phyloP scores from a whole-genome alignment of 1,140 invertebrate genomes.

The Pinna nobilis region DNA sequence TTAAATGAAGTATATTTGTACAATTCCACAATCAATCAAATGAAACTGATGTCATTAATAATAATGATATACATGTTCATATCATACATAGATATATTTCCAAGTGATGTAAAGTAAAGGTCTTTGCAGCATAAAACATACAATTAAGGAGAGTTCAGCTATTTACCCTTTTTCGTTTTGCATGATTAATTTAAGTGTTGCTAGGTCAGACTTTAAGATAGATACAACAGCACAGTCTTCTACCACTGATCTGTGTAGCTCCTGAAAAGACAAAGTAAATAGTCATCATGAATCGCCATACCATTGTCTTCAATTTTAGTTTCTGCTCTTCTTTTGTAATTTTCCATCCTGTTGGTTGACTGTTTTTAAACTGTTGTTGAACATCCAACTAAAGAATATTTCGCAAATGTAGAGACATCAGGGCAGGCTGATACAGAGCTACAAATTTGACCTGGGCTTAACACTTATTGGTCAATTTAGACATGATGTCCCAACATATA shows the following conservation, averaged over 20 bases:
- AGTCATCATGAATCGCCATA: not conserved
- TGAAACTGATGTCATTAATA: constrained; percentile 5
- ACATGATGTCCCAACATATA: no score
- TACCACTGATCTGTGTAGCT: constrained; percentile 83
- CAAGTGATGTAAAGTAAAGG: not conserved
- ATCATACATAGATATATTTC: not conserved
- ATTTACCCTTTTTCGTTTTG: constrained; percentile 43
- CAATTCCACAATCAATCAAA: constrained; percentile 1
- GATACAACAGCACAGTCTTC: constrained; percentile 74
- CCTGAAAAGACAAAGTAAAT: constrained; percentile 74
- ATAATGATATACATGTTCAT: not conserved
- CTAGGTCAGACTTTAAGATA: constrained; percentile 70
- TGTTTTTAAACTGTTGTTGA: no score
- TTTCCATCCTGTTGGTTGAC: no score
- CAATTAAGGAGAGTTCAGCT: not conserved
- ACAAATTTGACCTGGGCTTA: no score
- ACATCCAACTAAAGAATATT: no score
- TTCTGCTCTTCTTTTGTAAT: no score
- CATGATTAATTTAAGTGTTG: constrained; percentile 64
- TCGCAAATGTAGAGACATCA: no score
- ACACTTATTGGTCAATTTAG: no score
- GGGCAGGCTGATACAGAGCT: no score
- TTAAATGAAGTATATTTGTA: no score
- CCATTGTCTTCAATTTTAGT: no score
- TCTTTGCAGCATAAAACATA: not conserved